Base-by-base conservation (phyloP, 2,797 vertebrate species). In the Chloroceryle amazona region DNA sequence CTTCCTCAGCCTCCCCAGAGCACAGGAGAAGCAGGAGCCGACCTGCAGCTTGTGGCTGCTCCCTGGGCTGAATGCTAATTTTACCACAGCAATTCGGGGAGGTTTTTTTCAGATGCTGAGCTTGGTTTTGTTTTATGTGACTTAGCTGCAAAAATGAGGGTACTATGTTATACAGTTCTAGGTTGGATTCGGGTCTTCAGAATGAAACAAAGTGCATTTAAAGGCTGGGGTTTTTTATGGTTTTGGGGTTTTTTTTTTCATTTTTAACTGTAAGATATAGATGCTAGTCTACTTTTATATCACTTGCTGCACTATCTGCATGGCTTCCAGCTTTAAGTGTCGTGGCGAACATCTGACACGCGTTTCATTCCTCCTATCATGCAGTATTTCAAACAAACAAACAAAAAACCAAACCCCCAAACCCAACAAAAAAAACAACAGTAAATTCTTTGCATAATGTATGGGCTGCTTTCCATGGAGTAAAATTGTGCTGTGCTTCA, bases 401-500 rank as follows among this genome's bases (percentile, higher is more conserved):
- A 15, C 19, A 62, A 11, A 9, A 14, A 17, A 26, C 17, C 26
- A 11, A 16, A 29, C 10, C 14, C 29, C 54, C 26, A 26, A 52
- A 25, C 13, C 23, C 49, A 28, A 52, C 28, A 46, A 42, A 44
- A 22, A 63, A 26, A 28, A 21, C 46, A 74, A 76, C n/a, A 82
- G 78, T 82, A 87, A 94, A 79, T 90, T 73, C 41, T 86, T 80
- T 95, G 74, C 76, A 94, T 90, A 86, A 94, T 81, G 80, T 66
- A 91, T 89, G 60, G 82, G 51, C 65, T 86, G 60, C 70, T 91
- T 84, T 72, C 73, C 66, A 96, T 58, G 62, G 80, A 90, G 82
- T 74, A 58, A 60, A 70, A 75, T 2, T 60, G 22, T 52, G 31
- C 80, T 26, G 1, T 67, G 91, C 94, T 90, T 60, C 70, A 61